phyloP scores from a whole-genome alignment of 1,140 invertebrate genomes.

The Drosophila subobscura region DNA sequence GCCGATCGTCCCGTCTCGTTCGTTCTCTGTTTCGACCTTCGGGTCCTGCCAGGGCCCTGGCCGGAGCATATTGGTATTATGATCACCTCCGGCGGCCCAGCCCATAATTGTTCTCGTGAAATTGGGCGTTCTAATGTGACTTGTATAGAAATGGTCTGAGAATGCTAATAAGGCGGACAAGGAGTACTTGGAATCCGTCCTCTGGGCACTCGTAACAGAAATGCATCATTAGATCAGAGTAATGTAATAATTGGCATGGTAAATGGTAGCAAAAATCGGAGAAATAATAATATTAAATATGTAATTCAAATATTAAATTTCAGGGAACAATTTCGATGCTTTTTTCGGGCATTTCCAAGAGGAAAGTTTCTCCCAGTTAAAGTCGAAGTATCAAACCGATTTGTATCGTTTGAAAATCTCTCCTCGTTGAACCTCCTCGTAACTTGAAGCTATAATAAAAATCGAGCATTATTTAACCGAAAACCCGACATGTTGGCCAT shows the following conservation, averaged over 20 bases:
- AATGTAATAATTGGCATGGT: too few relatives aligned
- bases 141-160: conserved; percentile 28
- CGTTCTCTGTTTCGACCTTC: conserved; percentile 46
- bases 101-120: conserved; percentile 37
- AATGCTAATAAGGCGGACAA: conserved; percentile 29
- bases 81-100: conserved; percentile 36
- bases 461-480: conserved; percentile 47
- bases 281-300: too few relatives aligned
- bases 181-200: conserved; percentile 1
- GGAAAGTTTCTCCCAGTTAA: not conserved
- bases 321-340: too few relatives aligned
- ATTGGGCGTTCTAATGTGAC: conserved; percentile 59
- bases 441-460: conserved; percentile 35
- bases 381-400: too few relatives aligned
- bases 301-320: too few relatives aligned
- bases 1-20: conserved; percentile 32
- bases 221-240: too few relatives aligned
- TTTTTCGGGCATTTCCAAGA: too few relatives aligned
- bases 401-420: too few relatives aligned
- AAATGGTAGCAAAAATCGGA: too few relatives aligned
- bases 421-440: not conserved
- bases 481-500: conserved; percentile 40
- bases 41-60: conserved; percentile 32
- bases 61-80: conserved; percentile 30
- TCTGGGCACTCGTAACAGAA: not conserved